These are phyloP conservation scores for Neofelis nebulosa DNA, from an alignment of 2,113 vertebrate genomes.

Conservation along the genomic window DNA sequence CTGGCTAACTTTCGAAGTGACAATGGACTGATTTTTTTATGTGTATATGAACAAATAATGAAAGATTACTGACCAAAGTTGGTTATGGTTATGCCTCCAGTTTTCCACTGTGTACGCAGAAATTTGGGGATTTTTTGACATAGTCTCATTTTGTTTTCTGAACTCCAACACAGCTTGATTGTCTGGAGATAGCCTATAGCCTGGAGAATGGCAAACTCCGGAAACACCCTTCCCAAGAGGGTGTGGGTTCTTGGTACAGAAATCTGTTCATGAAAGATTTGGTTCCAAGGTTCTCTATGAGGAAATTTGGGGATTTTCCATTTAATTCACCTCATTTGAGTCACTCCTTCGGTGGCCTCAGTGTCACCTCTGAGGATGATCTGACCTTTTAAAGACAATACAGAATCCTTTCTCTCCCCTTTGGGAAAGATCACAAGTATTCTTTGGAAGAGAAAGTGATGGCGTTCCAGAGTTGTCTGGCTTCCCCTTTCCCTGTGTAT, in stretches of 20 bases:
- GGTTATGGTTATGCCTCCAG: background rate
- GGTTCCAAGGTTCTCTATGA: background rate
- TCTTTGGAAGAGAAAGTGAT: conserved; percentile 15
- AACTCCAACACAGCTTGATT: background rate
- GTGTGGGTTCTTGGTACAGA: background rate
- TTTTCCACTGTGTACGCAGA: conserved; percentile 1
- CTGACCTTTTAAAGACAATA: background rate
- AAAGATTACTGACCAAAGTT: conserved; percentile 1
- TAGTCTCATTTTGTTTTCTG: background rate
- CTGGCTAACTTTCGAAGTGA: conserved; percentile 1
- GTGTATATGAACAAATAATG: background rate
- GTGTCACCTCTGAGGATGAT: background rate
- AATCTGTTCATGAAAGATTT: background rate
- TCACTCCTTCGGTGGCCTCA: background rate
- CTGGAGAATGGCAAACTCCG: background rate
- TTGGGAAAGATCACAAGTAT: conserved; percentile 7
- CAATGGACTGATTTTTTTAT: background rate
- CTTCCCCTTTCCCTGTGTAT: background rate
- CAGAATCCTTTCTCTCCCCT: background rate
- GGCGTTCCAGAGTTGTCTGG: background rate
- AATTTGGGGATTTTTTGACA: background rate
- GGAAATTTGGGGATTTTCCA: background rate
- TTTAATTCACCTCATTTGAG: background rate
- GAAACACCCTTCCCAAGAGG: background rate
- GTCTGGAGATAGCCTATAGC: background rate